Evolutionary conservation across 2,797 vertebrate species (phyloP), one percentile per base, ranked within the genome.

Genomic region (Odontamblyopus lacepedii): DNA sequence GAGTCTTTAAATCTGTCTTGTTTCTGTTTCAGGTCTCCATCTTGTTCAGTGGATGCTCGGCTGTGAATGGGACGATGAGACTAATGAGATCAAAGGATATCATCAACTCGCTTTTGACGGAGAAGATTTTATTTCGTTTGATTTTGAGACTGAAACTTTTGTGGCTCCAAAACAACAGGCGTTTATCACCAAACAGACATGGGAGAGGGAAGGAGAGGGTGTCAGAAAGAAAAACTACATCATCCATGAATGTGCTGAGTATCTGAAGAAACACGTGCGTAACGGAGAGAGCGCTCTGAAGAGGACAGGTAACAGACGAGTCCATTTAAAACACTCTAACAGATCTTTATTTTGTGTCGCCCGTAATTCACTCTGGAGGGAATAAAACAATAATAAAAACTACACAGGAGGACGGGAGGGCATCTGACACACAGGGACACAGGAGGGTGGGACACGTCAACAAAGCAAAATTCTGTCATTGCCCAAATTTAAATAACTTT

Each of bases 21-120:
- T 68, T 12, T 32, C 6, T 61, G 0, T 30, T 26, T 55, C n/a
- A 74, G 72, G 16, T 38, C 12, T 26, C 3, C 65, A 68, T 26
- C 16, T 63, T 1, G 0, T 2, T 6, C 72, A 69, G 72, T 0
- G 0, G 4, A 74, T 69, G 72, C 1, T 0, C 60, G 65, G 72
- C 18, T 73, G 65, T 67, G 72, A 73, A 0, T 73, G 72, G 65
- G n/a, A 73, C 29, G 30, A 73, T 68, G 65, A 68, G 48, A 73
- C 72, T 44, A 41, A 26, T 55, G 48, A 30, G 0, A 19, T 63
- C 48, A 38, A 7, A 13, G 59, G 66, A n/a, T 59, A 38, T 38
- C 0, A 5, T 0, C 68, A 71, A 41, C 2, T 0, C 9, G 70
- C 71, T 83, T 69, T 56, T 69, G 59, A 74, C 56, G 66, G 66